These are phyloP conservation scores for Dinothrombium tinctorium DNA, from an alignment of 1,140 invertebrate genomes.

Conservation along the genomic window DNA sequence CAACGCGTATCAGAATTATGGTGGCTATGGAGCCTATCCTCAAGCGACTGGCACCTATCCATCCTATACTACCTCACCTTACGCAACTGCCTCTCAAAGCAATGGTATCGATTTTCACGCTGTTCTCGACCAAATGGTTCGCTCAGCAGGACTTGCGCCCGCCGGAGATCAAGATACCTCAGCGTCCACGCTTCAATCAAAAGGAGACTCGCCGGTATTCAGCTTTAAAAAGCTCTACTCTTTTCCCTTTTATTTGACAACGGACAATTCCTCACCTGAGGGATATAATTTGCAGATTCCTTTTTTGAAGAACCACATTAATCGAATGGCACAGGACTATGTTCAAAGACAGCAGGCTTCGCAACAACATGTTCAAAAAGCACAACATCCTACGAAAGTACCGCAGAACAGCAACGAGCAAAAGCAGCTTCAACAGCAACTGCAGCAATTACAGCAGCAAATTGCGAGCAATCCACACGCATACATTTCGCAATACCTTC, in stretches of 20 bases:
- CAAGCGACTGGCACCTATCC: not conserved
- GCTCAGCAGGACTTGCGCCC: constrained; percentile 11
- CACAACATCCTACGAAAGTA: too few relatives aligned
- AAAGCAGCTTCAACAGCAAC: too few relatives aligned
- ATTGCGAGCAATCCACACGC: too few relatives aligned
- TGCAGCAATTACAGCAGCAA: too few relatives aligned
- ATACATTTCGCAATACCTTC: too few relatives aligned
- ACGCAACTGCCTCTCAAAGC: not conserved
- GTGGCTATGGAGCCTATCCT: not conserved
- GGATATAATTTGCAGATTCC: constrained; percentile 5
- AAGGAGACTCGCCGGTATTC: constrained; percentile 8
- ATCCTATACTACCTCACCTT: not conserved
- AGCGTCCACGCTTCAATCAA: not conserved
- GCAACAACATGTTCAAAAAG: too few relatives aligned
- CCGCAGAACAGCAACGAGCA: too few relatives aligned
- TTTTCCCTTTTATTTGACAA: constrained; percentile 7
- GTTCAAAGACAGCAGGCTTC: too few relatives aligned
- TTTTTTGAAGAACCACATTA: constrained; percentile 7
- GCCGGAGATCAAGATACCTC: constrained; percentile 13
- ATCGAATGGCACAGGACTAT: not conserved
- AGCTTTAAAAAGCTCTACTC: constrained; percentile 8
- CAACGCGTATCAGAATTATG: not conserved
- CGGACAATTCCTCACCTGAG: not conserved
- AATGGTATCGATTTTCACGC: constrained; percentile 10
- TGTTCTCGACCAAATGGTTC: constrained; percentile 11